These are phyloP conservation scores for Lepisosteus osseus DNA, from an alignment of 2,113 vertebrate genomes.

Conservation along the genomic window DNA sequence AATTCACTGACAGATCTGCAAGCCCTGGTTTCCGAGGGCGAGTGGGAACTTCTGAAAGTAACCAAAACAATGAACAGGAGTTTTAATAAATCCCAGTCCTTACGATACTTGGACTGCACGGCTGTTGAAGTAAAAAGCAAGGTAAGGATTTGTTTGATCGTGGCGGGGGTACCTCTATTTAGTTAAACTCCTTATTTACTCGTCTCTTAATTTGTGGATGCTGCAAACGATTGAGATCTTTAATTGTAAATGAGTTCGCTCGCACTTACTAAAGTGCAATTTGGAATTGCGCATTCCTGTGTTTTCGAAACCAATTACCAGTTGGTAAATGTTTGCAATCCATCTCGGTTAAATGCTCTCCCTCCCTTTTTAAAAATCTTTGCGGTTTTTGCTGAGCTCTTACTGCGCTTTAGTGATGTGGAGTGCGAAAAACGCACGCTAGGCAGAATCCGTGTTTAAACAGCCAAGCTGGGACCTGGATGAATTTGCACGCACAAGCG, in stretches of 20 bases:
- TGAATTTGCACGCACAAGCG: no score
- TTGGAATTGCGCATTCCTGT: conserved; percentile 26
- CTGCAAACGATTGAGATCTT: conserved; percentile 30
- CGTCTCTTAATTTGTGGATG: conserved; percentile 25
- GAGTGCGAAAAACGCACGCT: no score
- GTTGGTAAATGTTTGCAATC: no score
- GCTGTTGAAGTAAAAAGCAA: conserved; percentile 79
- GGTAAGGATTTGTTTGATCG: conserved; percentile 48
- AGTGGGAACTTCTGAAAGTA: not conserved
- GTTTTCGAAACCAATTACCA: no score
- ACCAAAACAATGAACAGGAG: conserved; percentile 67
- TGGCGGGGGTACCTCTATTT: not conserved
- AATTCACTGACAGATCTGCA: not conserved
- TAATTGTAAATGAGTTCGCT: conserved; percentile 18
- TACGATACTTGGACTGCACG: conserved; percentile 63
- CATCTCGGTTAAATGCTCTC: no score
- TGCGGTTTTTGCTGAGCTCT: no score
- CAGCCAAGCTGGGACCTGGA: no score
- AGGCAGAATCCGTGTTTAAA: no score
- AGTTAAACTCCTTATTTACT: not conserved
- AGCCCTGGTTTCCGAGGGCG: not conserved
- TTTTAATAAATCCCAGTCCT: conserved; percentile 69
- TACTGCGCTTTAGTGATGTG: no score
- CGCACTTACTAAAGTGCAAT: conserved; percentile 14
- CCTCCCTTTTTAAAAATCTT: no score